Percentiles rank a stretch among this genome's conserved stretches.
These are phyloP conservation scores for Mesoclemmys tuberculata DNA, from an alignment of 2,113 vertebrate species.

Conservation along the genomic window DNA sequence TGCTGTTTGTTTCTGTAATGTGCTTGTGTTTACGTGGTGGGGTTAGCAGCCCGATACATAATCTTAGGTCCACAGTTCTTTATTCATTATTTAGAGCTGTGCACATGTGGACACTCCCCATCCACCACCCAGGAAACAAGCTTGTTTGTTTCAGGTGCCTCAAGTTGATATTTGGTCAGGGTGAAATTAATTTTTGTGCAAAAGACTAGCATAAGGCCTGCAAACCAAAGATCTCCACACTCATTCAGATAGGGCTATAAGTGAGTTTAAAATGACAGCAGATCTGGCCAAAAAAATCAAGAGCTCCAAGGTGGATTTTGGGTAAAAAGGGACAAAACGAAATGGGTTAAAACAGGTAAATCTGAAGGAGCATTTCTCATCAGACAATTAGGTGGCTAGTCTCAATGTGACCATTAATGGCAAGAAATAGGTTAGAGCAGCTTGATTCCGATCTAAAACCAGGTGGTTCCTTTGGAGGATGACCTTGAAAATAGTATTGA, in stretches of 20 bases:
- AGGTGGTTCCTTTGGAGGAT: not conserved
- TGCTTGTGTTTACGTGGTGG: too few relatives aligned
- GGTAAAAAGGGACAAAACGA: conserved; percentile 23
- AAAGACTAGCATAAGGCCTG: conserved; percentile 62
- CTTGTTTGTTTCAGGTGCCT: not conserved
- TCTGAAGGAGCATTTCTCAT: conserved; percentile 37
- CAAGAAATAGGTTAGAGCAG: not conserved
- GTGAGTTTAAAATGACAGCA: not conserved
- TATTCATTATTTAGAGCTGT: not conserved
- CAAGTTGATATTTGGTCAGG: conserved; percentile 60
- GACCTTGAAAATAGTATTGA: not conserved
- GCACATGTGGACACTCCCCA: too few relatives aligned
- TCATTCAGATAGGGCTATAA: not conserved
- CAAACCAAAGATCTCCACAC: conserved; percentile 40
- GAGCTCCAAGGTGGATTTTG: conserved; percentile 27
- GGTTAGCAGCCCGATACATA: too few relatives aligned
- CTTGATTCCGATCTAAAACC: not conserved
- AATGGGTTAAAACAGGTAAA: not conserved
- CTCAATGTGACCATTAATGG: not conserved
- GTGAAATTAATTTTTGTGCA: conserved; percentile 54
- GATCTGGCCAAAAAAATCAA: conserved; percentile 38
- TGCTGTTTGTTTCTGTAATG: too few relatives aligned
- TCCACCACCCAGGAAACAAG: not conserved
- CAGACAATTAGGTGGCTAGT: not conserved
- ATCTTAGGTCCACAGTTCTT: not conserved